Conservation (phyloP, 1,140 invertebrate species). For the Drosophila funebris region DNA sequence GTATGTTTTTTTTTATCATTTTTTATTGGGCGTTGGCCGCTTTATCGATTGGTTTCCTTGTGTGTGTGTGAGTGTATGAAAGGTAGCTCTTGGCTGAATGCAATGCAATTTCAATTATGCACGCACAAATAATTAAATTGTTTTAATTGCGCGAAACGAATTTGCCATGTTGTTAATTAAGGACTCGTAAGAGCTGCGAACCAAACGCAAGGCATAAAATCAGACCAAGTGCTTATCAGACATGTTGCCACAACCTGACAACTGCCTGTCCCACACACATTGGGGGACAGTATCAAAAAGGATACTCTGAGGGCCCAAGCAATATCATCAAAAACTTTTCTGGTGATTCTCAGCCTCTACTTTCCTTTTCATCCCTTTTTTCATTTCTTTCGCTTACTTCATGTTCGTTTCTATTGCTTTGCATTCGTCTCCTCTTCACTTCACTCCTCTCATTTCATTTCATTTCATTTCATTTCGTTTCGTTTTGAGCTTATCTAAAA, state of each 20-base stretch:
- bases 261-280: neutral
- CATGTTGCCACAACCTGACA: constrained; percentile 9
- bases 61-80: constrained; percentile 28
- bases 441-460: constrained; percentile 16
- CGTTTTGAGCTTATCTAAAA: constrained; percentile 77
- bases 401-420: constrained; percentile 19
- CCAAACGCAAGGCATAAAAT: constrained; percentile 17
- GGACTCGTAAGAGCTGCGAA: constrained; percentile 6
- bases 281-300: neutral
- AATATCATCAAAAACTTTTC: constrained; percentile 28
- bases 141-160: constrained; percentile 72
- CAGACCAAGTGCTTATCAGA: constrained; percentile 33
- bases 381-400: constrained; percentile 15
- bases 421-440: neutral
- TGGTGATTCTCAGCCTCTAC: constrained; percentile 11
- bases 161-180: constrained; percentile 68
- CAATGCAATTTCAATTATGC: constrained; percentile 78
- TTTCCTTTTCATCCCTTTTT: neutral
- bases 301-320: neutral
- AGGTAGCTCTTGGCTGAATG: constrained; percentile 11
- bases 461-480: constrained; percentile 65
- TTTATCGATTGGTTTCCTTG: constrained; percentile 73
- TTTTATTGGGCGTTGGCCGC: constrained; percentile 80
- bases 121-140: constrained; percentile 80
- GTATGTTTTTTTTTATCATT: constrained; percentile 53